Base-by-base conservation (phyloP, 30 jellyfish, hydroid and myxozoan genomes). In the Catostylus mosaicus region DNA sequence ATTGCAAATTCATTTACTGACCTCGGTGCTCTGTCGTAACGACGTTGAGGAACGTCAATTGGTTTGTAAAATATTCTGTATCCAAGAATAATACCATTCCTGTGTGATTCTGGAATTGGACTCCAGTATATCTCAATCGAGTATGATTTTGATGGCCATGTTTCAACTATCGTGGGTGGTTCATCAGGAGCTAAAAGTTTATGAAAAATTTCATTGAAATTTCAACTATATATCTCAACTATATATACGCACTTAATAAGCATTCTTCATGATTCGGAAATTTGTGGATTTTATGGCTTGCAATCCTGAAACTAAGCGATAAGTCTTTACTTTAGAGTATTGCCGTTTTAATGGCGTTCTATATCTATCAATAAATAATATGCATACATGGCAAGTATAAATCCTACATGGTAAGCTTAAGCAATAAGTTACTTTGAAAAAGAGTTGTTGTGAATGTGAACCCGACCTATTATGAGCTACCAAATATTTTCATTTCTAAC, bases 21-120 rank as follows among this genome's bases (percentile, higher is more conserved):
- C 50, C 90, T 51, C 0, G 90, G 90, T 32, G 84, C 84, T 71
- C 90, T 80, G 77, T 50, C 67, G 77, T 80, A 80, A 47, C 52
- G 40, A 7, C 52, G 84, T 77, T 63, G n/a, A 1, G 84, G 84
- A 16, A 26, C 83, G 34, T 80, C 78, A 33, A 66, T 33, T 47
- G 90, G 68, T 45, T 70, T 80, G 82, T 80, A 80, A 51, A 80
- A 80, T 18, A 80, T 24, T 35, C 90, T 66, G 56, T 80, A 80
- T 0, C 90, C 84, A 33, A 46, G 78, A 30, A 80, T 67, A 19
- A 80, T 65, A 48, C 90, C 90, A 80, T 67, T 66, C 29, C 90
- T 51, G 32, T 36, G 37, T 37, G 90, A 80, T 61, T 80, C 84
- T 29, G 90, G 90, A 1, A 80, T 80, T 0, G 90, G 90, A 38